phyloP scores from a whole-genome alignment of 1,140 invertebrate genomes.

The Sycophila sp. region DNA sequence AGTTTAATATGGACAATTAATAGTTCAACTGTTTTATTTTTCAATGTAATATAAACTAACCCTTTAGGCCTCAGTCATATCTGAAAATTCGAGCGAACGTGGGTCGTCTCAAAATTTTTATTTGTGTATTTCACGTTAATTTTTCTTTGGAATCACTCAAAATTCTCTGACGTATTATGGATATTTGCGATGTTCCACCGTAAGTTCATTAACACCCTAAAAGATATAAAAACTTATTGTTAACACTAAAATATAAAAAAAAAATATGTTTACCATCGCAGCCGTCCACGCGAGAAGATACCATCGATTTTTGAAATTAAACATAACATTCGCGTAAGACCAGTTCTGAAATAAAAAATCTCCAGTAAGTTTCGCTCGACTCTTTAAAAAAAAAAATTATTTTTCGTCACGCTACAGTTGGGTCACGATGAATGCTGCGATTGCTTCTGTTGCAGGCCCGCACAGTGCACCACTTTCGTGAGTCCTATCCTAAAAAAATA shows the following conservation, averaged over 20 bases:
- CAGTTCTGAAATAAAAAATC: too few species aligned
- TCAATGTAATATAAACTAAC: constrained; percentile 10
- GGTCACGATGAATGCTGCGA: constrained; percentile 54
- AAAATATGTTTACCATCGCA: constrained; percentile 17
- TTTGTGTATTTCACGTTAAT: not conserved
- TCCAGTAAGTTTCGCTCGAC: too few species aligned
- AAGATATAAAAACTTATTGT: too few species aligned
- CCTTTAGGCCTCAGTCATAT: too few species aligned
- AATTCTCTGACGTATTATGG: constrained; percentile 43
- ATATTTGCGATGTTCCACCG: constrained; percentile 55
- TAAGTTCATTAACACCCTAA: constrained; percentile 45
- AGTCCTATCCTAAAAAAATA: constrained; percentile 34
- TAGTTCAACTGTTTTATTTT: constrained; percentile 32
- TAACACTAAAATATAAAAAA: too few species aligned
- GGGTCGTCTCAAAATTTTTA: constrained; percentile 13
- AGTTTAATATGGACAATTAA: too few species aligned
- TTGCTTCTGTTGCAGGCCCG: constrained; percentile 54
- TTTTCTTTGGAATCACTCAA: constrained; percentile 3
- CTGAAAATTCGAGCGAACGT: not conserved
- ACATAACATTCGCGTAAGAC: constrained; percentile 56
- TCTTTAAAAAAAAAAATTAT: constrained; percentile 1
- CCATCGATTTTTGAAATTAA: constrained; percentile 50
- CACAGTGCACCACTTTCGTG: constrained; percentile 47
- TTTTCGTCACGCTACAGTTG: constrained; percentile 43
- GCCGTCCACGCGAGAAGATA: constrained; percentile 30